Base-by-base conservation (phyloP, 2,888 invertebrate genomes). In the Uropetala carovei region DNA sequence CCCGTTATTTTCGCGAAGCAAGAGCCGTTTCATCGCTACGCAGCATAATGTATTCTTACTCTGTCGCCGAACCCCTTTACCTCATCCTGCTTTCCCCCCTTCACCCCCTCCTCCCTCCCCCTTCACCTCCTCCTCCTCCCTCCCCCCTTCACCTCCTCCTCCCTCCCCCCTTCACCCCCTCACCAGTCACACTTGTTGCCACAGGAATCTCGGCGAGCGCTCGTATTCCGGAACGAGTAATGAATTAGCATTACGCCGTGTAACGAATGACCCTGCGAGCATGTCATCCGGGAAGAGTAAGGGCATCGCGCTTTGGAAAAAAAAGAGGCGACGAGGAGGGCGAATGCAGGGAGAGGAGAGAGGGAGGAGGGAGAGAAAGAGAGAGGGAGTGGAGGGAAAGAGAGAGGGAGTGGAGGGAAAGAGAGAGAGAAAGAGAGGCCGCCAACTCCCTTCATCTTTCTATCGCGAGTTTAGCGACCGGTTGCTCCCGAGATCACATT, bases 181-280 rank as follows among this genome's bases (percentile, higher is more conserved):
- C 83, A 60, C 86, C 59, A 59, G 59, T 86, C 86, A 30, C 86
- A 86, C 86, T 86, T 86, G 86, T 86, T 86, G 86, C 86, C 86
- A 86, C 86, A 22, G 60, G 86, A 64, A 30, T 60, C 86, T 86
- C 86, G 18, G 86, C 85, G 30, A 14, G 30, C 30, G 18, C n/a
- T 43, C 85, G 58, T 58, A 58, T 59, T 58, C 85, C 85, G 85
- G 22, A n/a, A 58, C 57, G n/a, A 60, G 60, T 64, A 86, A 86
- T 86, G 86, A 86, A 86, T 86, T 86, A 86, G 60, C 86, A 86
- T 86, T 64, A 18, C 86, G 27, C 60, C 27, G 59, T 59, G 86
- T 59, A 60, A 86, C 27, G 60, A 83, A 86, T 60, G 86, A 60
- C 86, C 86, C 86, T 27, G 58, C 68, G 68, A 43, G 43, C 43